Evolutionary conservation across 2,888 invertebrate genomes (phyloP), one percentile per base, ranked within the genome.

Genomic region (Agriopis leucophaearia): DNA sequence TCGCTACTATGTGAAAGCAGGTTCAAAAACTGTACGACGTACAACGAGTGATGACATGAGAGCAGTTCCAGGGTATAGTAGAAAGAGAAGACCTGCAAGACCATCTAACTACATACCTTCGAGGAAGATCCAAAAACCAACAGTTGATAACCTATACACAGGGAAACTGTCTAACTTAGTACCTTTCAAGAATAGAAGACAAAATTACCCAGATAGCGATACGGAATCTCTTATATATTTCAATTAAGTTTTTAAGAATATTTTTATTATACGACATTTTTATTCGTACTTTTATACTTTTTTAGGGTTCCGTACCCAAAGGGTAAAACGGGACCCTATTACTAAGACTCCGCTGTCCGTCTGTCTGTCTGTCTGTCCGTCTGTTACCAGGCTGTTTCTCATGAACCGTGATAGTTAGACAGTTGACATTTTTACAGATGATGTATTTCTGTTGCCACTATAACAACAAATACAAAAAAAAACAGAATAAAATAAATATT

Each of bases 91-190:
- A 61, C 71, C 64, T 38, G 78, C 75, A 0, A 73, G 77, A 52
- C 74, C 80, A 0, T 76, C 78, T 0, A 79, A 75, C 63, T 75
- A 78, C 7, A 78, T 78, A 0, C 70, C 79, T 1, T 82, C 80
- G 4, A 82, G 66, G 67, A 76, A 51, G 50, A 54, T 36, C 8
- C 58, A 27, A 13, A 80, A 36, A 45, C 9, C 45, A 5, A 47
- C 16, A 18, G 48, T 8, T 12, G 15, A 48, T 18, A n/a, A 18
- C 73, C 66, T 84, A 60, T 86, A 81, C 59, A 40, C 73, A 4
- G 86, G 86, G 4, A 85, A 84, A 65, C 70, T 85, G 40, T 78
- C 80, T 0, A 84, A 85, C 64, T 72, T 81, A 38, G 81, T 81
- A 2, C 52, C 61, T 16, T 79, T 78, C 36, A 72, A 65, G 48